phyloP scores from a whole-genome alignment of 1,140 invertebrate species.

The Meloidogyne floridensis region DNA sequence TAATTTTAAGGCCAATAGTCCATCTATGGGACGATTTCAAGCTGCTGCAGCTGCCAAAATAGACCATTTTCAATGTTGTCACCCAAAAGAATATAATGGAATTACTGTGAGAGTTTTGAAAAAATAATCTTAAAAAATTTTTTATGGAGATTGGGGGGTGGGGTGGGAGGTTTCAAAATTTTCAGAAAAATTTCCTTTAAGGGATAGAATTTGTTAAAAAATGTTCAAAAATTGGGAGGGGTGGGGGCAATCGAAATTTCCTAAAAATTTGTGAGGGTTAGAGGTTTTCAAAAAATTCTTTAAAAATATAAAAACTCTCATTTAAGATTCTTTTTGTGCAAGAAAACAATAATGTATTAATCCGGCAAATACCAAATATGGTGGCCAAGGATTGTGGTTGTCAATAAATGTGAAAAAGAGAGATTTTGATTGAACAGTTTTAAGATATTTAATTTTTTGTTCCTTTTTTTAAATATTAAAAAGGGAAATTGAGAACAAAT shows the following conservation, averaged over 20 bases:
- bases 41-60: slow-evolving; percentile 20
- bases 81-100: slow-evolving; percentile 55
- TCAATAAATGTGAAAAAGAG: slow-evolving; percentile 38
- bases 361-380: slow-evolving; percentile 53
- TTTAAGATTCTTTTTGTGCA: slow-evolving; percentile 50
- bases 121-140: not conserved
- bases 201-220: not conserved
- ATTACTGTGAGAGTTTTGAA: slow-evolving; percentile 41
- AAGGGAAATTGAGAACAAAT: too few species aligned
- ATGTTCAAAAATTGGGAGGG: not conserved
- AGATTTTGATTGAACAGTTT: too few species aligned
- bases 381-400: slow-evolving; percentile 57
- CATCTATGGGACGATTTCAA: not conserved
- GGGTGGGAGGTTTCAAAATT: not conserved
- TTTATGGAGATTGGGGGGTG: too few species aligned
- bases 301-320: not conserved
- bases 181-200: not conserved
- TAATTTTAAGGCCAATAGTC: slow-evolving; percentile 20
- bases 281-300: not conserved
- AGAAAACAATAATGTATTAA: slow-evolving; percentile 49
- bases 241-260: too few species aligned
- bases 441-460: too few species aligned
- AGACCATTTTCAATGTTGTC: slow-evolving; percentile 54
- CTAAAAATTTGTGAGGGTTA: too few species aligned
- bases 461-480: too few species aligned